Evolutionary conservation across 2,113 vertebrate species (phyloP), one percentile per base, ranked within the genome.

Genomic region (Thymallus thymallus): DNA sequence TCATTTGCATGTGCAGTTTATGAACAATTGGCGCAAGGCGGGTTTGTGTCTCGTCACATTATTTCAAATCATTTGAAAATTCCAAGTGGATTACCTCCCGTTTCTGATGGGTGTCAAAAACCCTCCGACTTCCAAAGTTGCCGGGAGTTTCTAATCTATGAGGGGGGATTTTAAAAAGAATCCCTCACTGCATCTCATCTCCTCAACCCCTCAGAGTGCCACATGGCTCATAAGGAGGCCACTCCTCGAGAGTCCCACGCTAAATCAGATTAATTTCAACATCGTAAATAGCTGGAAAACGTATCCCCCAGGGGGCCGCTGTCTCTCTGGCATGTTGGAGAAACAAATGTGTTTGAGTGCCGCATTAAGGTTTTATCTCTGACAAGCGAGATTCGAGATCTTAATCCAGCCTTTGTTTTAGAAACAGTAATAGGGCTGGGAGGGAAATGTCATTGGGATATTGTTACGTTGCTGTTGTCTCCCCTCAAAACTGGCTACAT

Each of bases 131-230:
- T 68, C 48, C 32, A 88, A 89, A 91, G 74, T 89, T 76, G 72
- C 79, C 77, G 86, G 91, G 88, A 80, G 84, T 87, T 91, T 90
- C 90, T 93, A 93, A 93, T 93, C 92, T 93, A 81, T 84, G 90
- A 88, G 89, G 77, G 77, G 86, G 90, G 91, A 93, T 93, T 93
- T 93, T n/a, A n/a, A n/a, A n/a, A n/a, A n/a, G 90, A 93, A 93
- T 22, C 46, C 71, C 75, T 58, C 68, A 26, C 64, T 22, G 29
- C n/a, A 18, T 29, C 41, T 63, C 32, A 22, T 77, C 80, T 80
- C 81, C 80, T 76, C 46, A 73, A 32, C 18, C 24, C 18, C 68
- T 18, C 68, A 22, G 23, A 46, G 22, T 14, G 10, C 13, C 26
- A 71, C 77, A 72, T 73, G 74, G 74, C 88, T 87, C 83, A 85